These are phyloP conservation scores for Aphelocoma coerulescens DNA, from an alignment of 2,113 vertebrate genomes.

Conservation along the genomic window DNA sequence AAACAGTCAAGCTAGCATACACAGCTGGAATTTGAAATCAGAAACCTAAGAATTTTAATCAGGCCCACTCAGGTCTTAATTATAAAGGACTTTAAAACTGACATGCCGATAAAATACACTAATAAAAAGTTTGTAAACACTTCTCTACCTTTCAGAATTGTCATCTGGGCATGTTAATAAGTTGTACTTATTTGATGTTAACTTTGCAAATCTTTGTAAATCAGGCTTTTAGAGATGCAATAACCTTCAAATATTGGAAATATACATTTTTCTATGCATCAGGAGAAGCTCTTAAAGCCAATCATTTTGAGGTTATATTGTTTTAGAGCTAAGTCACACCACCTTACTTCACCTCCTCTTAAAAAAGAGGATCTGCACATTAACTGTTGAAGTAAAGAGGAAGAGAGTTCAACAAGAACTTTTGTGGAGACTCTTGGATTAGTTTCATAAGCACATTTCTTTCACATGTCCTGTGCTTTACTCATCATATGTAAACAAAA, in stretches of 20 bases:
- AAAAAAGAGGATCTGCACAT: neutral
- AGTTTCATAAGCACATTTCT: neutral
- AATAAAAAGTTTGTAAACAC: neutral
- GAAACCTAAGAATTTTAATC: neutral
- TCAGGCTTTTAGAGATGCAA: neutral
- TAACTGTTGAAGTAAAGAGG: neutral
- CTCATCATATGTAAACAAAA: neutral
- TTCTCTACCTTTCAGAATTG: neutral
- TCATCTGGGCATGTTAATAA: neutral
- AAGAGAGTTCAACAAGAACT: neutral
- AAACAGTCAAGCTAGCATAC: neutral
- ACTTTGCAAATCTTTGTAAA: neutral
- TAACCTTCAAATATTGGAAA: neutral
- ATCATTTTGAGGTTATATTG: neutral
- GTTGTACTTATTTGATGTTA: neutral
- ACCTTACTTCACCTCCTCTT: neutral
- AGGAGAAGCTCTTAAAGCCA: neutral
- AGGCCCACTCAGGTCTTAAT: neutral
- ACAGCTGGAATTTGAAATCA: neutral
- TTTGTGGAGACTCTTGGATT: neutral
- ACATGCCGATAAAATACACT: neutral
- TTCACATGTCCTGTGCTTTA: neutral
- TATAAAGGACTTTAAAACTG: neutral
- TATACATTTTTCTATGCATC: neutral
- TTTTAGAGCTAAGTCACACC: neutral